phyloP scores from a whole-genome alignment of 2,888 invertebrate genomes.

The Pantelozetes paolii region DNA sequence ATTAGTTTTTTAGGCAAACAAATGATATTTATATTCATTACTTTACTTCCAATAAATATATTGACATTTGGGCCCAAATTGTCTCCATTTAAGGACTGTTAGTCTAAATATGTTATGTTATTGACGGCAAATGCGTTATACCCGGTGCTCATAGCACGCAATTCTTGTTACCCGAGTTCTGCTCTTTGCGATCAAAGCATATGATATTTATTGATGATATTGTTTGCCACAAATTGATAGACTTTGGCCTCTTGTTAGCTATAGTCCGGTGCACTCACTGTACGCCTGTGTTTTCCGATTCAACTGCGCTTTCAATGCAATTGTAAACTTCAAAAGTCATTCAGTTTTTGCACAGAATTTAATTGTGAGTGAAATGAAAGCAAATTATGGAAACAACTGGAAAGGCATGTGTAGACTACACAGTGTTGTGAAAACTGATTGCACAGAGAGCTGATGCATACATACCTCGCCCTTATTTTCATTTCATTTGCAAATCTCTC shows the following conservation, averaged over 20 bases:
- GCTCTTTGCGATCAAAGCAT: constrained; percentile 6
- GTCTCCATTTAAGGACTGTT: constrained; percentile 15
- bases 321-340: background rate
- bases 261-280: background rate
- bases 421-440: no score
- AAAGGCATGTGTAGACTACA: background rate
- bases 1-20: constrained; percentile 6
- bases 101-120: background rate
- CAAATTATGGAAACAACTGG: background rate
- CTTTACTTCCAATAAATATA: background rate
- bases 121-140: background rate
- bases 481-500: constrained; percentile 26
- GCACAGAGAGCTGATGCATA: background rate
- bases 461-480: constrained; percentile 31
- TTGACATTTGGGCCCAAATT: background rate
- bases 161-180: background rate
- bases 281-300: no score
- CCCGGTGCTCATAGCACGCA: constrained; percentile 5
- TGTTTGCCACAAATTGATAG: constrained; percentile 15
- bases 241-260: constrained; percentile 4
- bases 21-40: constrained; percentile 13
- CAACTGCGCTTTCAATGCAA: no score
- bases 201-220: background rate
- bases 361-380: background rate
- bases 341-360: background rate